These are phyloP conservation scores for Oriolus oriolus DNA, from an alignment of 2,113 vertebrate genomes.

Conservation along the genomic window DNA sequence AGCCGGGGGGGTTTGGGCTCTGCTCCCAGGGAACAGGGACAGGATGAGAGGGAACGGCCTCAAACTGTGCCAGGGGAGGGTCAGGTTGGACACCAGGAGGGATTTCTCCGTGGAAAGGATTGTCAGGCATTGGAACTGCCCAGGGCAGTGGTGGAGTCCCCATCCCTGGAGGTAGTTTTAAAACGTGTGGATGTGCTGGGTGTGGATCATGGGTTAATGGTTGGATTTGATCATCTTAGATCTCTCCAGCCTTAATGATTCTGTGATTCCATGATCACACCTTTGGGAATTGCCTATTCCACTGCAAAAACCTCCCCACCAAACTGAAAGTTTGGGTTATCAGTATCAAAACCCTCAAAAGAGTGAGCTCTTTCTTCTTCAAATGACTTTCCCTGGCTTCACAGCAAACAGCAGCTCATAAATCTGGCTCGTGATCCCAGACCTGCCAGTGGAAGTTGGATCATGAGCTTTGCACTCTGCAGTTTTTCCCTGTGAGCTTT, in stretches of 20 bases:
- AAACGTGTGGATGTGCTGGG: background rate
- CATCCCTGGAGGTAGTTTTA: background rate
- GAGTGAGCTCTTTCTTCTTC: background rate
- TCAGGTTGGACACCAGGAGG: background rate
- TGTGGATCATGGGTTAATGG: background rate
- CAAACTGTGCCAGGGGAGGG: accelerated
- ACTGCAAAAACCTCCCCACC: background rate
- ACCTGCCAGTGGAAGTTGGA: background rate
- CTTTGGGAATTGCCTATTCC: background rate
- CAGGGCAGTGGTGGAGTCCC: background rate
- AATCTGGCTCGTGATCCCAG: background rate
- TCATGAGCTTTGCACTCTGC: background rate
- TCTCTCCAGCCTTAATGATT: background rate
- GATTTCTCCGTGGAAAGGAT: background rate
- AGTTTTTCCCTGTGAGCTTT: background rate
- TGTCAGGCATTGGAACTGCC: background rate
- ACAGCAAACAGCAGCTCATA: background rate
- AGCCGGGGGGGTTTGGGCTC: accelerated
- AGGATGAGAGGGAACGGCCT: accelerated
- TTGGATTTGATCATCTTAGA: background rate
- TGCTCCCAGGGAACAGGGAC: background rate
- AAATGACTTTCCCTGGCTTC: background rate
- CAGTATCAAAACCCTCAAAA: background rate
- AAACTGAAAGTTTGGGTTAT: background rate
- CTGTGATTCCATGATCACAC: background rate